Evolutionary conservation across 2,888 invertebrate genomes (phyloP).

Genomic region (Anthrax anthrax): DNA sequence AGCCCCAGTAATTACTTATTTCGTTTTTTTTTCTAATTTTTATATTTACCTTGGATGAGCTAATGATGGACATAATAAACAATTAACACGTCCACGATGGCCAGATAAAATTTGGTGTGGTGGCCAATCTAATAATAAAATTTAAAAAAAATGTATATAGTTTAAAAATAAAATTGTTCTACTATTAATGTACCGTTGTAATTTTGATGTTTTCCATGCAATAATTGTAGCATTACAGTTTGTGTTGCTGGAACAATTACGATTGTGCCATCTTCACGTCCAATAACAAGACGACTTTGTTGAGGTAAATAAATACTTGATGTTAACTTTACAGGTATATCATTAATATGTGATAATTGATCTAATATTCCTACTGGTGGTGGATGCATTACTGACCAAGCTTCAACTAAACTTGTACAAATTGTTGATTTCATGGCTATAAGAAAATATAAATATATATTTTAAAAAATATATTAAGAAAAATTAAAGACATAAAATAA

Average conservation of each 20-base stretch:
- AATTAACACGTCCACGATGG: conserved; percentile 88
- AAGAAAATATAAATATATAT: conserved; percentile 8
- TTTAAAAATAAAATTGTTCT: no score
- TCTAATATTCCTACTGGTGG: conserved; percentile 84
- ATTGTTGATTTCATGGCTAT: conserved; percentile 60
- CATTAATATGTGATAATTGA: conserved; percentile 64
- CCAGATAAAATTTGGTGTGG: conserved; percentile 76
- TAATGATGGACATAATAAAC: conserved; percentile 86
- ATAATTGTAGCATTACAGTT: conserved; percentile 81
- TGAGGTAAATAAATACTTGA: conserved; percentile 89
- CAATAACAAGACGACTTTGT: conserved; percentile 87
- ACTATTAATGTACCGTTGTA: conserved; percentile 51
- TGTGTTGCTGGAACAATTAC: conserved; percentile 92
- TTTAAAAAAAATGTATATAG: not conserved
- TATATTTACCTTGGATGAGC: conserved; percentile 40
- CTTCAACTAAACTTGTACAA: conserved; percentile 66
- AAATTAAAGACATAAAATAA: conserved; percentile 1
- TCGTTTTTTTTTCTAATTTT: not conserved
- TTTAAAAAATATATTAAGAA: conserved; percentile 1
- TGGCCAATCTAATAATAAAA: conserved; percentile 59
- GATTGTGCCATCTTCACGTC: conserved; percentile 89
- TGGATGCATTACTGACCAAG: conserved; percentile 79
- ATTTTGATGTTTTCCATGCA: conserved; percentile 77
- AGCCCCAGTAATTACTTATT: not conserved
- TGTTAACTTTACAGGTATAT: conserved; percentile 65